Base-by-base conservation (phyloP, 2,888 invertebrate species). In the Acleris emargana region DNA sequence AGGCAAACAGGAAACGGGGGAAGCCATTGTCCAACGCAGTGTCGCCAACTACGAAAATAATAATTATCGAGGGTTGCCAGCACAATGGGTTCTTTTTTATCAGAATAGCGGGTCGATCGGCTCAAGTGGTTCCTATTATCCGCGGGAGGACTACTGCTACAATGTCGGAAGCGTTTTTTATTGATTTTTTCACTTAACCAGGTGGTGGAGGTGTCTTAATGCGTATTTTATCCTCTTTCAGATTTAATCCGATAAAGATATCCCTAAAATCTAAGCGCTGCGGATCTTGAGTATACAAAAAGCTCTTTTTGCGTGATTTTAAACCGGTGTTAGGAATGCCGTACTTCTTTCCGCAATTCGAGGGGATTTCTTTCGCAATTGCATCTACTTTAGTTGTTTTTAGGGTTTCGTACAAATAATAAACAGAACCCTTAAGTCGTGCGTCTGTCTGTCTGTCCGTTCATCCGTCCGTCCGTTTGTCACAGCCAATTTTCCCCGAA, bases 1-100 rank as follows among this genome's bases (percentile, higher is more conserved):
- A 88, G 79, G 89, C 87, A 91, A 91, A 91, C 91, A 91, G 91
- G 91, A 91, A 91, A 86, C 83, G 86, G 81, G 87, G 84, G 83
- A 77, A 74, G 72, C 74, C 84, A 91, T 91, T 90, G 91, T 91
- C 80, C 84, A 83, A 73, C 73, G 78, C 89, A 85, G 89, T 91
- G 91, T 92, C 90, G 89, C 91, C 89, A 90, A 89, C 89, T 90
- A 90, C 87, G 87, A 91, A 91, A 91, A 92, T 91, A 91, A 91
- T 91, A 91, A 92, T 91, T 91, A 91, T 89, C 87, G 84, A 83
- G 91, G 91, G 91, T 78, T 86, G 86, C 79, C 78, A 80, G 73
- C 75, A 89, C 88, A 89, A 91, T 88, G 71, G 86, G 72, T 73
- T 61, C 67, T 75, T 81, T 84, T 86, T 88, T 84, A 81, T 83